Conservation (phyloP, 1,140 invertebrate species). For the Nephila pilipes region DNA sequence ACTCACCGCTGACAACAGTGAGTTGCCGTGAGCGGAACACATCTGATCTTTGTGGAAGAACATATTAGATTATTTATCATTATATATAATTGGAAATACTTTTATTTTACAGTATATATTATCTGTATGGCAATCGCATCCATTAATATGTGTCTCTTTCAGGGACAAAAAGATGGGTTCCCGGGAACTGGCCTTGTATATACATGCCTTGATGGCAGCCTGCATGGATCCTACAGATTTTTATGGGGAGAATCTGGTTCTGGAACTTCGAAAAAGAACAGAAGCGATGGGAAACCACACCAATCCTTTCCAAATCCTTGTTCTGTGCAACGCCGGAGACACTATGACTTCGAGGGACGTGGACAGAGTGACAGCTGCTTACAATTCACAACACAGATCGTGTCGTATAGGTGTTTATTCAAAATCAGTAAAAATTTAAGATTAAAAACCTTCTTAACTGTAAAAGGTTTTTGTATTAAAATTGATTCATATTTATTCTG, state of each 20-base stretch:
- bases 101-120: too few relatives aligned
- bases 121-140: too few relatives aligned
- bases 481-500: too few relatives aligned
- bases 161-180: too few relatives aligned
- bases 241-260: not conserved
- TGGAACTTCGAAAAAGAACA: not conserved
- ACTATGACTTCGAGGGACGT: constrained; percentile 43
- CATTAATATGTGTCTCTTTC: too few relatives aligned
- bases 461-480: not conserved
- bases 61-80: too few relatives aligned
- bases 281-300: not conserved
- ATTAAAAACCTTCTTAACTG: not conserved
- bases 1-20: too few relatives aligned
- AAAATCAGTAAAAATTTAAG: not conserved
- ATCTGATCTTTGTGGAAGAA: too few relatives aligned
- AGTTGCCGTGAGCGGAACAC: too few relatives aligned
- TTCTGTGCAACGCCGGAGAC: constrained; percentile 45
- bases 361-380: not conserved
- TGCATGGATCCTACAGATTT: not conserved
- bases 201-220: not conserved
- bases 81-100: too few relatives aligned
- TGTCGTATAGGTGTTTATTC: constrained; percentile 27
- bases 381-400: not conserved
- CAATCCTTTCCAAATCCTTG: constrained; percentile 23
- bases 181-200: not conserved